Evolutionary conservation across 2,797 vertebrate species (phyloP).

Genomic region (Galago senegalensis): DNA sequence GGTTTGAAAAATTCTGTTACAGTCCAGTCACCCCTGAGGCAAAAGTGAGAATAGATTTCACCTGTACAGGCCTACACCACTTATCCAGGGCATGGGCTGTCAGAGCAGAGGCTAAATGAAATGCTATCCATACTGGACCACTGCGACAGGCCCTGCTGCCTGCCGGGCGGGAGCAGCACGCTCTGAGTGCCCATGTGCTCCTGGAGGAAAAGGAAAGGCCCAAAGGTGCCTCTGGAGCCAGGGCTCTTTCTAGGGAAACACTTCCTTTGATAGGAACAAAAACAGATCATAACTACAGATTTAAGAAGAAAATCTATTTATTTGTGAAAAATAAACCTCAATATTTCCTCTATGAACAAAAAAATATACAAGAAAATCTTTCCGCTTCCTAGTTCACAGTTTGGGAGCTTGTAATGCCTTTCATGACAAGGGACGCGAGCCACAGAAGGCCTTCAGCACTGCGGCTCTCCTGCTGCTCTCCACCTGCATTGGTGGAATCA

Average conservation of each 20-base stretch:
- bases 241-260: conserved; percentile 60
- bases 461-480: too few relatives aligned
- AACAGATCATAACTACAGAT: conserved; percentile 8
- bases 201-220: conserved; percentile 50
- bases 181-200: conserved; percentile 69
- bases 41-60: conserved; percentile 98
- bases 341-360: not conserved
- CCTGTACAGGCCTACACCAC: conserved; percentile 97
- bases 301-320: not conserved
- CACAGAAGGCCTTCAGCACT: rapidly evolving
- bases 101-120: conserved; percentile 97
- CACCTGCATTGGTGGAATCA: not conserved
- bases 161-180: conserved; percentile 79
- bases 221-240: conserved; percentile 64
- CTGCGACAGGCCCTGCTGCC: conserved; percentile 89
- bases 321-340: conserved; percentile 59
- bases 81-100: conserved; percentile 96
- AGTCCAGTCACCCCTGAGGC: conserved; percentile 98
- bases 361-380: conserved; percentile 59
- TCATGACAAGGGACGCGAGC: not conserved
- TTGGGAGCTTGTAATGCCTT: not conserved
- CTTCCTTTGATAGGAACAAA: conserved; percentile 66
- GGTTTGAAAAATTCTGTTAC: conserved; percentile 99
- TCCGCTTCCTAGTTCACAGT: not conserved
- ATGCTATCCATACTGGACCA: conserved; percentile 94